These are phyloP conservation scores for Epinephelus moara DNA, from an alignment of 2,113 vertebrate genomes.

Conservation along the genomic window DNA sequence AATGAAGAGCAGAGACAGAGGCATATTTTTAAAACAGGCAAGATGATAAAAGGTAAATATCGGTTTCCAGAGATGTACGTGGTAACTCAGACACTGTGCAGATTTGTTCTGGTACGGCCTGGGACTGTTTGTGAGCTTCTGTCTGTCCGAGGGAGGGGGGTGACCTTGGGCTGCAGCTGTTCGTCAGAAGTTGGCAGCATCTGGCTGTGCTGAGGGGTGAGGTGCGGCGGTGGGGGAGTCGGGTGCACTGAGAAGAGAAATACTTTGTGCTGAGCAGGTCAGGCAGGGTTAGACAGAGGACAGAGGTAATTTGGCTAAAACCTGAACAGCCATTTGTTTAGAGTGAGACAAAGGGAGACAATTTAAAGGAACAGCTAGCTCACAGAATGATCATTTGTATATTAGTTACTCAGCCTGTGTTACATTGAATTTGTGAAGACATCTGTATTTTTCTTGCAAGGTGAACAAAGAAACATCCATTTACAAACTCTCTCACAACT, in stretches of 20 bases:
- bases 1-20: slow-evolving; percentile 22
- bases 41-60: slow-evolving; percentile 39
- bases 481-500: too few species aligned
- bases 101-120: slow-evolving; percentile 19
- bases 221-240: slow-evolving; percentile 5
- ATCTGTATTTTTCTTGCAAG: too few species aligned
- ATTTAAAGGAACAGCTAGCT: not conserved
- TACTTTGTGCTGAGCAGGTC: slow-evolving; percentile 41
- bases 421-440: too few species aligned
- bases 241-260: slow-evolving; percentile 10
- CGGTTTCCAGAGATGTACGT: slow-evolving; percentile 24
- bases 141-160: slow-evolving; percentile 28
- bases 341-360: not conserved
- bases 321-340: slow-evolving; percentile 4
- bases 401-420: too few species aligned
- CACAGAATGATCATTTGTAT: too few species aligned
- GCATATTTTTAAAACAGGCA: slow-evolving; percentile 61
- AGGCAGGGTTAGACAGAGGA: slow-evolving; percentile 13
- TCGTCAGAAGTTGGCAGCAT: slow-evolving; percentile 61
- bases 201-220: slow-evolving; percentile 52
- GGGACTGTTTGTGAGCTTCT: slow-evolving; percentile 48
- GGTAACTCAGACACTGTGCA: not conserved
- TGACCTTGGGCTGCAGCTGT: slow-evolving; percentile 73
- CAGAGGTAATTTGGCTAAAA: slow-evolving; percentile 2
- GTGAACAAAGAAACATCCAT: too few species aligned